Percentiles rank a stretch among this genome's conserved stretches.
These are phyloP conservation scores for Drosophila kanapiae DNA, from an alignment of 1,140 invertebrate species.

Conservation along the genomic window DNA sequence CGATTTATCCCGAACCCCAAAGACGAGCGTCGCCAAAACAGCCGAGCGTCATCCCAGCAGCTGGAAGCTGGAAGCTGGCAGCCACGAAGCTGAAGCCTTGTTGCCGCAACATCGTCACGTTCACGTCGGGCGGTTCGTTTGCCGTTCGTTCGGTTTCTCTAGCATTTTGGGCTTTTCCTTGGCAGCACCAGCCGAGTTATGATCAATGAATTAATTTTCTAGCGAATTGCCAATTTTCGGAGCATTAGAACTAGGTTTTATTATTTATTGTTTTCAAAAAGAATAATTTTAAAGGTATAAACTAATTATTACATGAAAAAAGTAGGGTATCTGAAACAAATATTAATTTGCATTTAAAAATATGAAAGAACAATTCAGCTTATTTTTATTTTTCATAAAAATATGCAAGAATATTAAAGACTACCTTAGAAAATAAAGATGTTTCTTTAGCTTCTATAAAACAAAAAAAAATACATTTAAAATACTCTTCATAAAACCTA, in stretches of 20 bases:
- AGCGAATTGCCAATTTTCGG: not conserved
- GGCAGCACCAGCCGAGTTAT: not conserved
- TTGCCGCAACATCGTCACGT: constrained; percentile 62
- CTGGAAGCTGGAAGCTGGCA: not conserved
- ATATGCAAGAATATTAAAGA: no score
- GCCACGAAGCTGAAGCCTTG: constrained; percentile 49
- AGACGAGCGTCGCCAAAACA: not conserved
- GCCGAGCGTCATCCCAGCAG: constrained; percentile 5
- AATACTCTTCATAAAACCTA: not conserved
- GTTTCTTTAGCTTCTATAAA: no score
- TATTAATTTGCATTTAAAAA: no score
- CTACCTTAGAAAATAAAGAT: no score
- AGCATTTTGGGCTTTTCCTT: not conserved
- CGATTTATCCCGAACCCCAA: constrained; percentile 8
- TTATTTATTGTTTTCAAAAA: not conserved
- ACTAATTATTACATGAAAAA: no score
- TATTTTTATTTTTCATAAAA: no score
- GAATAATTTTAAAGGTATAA: no score
- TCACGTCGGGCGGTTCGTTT: not conserved
- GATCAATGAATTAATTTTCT: constrained; percentile 6
- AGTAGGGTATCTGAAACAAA: no score
- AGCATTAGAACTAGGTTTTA: not conserved
- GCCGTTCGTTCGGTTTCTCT: not conserved
- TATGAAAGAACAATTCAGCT: no score
- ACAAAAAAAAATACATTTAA: not conserved